These are phyloP conservation scores for Plotosus lineatus DNA, from an alignment of 2,113 vertebrate genomes.

Conservation along the genomic window DNA sequence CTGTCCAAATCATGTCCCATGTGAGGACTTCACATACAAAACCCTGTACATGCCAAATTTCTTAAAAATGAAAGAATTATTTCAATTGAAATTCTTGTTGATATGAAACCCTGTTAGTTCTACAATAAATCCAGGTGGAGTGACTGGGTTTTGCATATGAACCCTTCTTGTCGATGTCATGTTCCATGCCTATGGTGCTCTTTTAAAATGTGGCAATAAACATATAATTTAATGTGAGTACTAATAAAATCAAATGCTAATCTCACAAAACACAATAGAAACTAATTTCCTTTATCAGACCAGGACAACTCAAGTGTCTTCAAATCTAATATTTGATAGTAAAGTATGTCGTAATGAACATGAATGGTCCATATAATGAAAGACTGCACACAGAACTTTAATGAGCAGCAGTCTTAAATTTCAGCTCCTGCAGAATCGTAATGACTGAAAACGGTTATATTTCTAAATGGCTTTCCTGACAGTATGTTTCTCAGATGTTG, in stretches of 20 bases:
- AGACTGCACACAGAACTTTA: background rate
- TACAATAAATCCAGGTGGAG: no score
- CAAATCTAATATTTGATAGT: background rate
- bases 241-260: background rate
- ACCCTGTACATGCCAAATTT: no score
- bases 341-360: slow-evolving; percentile 1
- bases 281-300: background rate
- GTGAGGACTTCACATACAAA: no score
- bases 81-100: no score
- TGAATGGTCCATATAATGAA: background rate
- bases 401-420: background rate
- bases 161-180: no score
- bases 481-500: background rate
- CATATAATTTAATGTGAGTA: background rate
- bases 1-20: no score
- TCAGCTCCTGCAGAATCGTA: background rate
- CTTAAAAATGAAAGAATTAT: no score
- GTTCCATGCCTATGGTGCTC: no score
- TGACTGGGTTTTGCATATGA: no score
- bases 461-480: background rate
- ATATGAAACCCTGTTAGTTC: no score
- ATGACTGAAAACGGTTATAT: background rate
- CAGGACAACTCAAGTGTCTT: background rate
- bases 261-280: background rate
- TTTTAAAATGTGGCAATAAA: no score